Conservation (phyloP, 1,140 invertebrate species). For the Drosophila repletoides region DNA sequence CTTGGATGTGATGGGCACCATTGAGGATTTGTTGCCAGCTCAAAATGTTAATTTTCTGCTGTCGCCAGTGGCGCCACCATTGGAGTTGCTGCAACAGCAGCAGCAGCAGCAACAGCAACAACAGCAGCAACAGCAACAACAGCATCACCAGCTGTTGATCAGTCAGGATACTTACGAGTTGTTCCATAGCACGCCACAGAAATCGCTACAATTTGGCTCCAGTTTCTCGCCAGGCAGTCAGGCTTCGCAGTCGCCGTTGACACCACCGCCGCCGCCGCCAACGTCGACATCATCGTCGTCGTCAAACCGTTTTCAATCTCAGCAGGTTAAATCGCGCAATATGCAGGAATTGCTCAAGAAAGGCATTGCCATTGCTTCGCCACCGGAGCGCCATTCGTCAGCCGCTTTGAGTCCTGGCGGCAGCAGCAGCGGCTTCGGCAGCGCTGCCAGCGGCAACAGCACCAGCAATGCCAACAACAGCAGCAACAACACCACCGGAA, state of each 20-base stretch:
- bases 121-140: slow-evolving; percentile 57
- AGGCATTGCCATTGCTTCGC: slow-evolving; percentile 83
- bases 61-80: slow-evolving; percentile 65
- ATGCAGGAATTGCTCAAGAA: slow-evolving; percentile 84
- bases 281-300: too few species aligned
- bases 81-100: slow-evolving; percentile 82
- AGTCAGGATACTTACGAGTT: slow-evolving; percentile 82
- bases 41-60: slow-evolving; percentile 82
- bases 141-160: slow-evolving; percentile 55
- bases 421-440: slow-evolving; percentile 75
- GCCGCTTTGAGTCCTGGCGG: slow-evolving; percentile 81
- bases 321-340: slow-evolving; percentile 82
- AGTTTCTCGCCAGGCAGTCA: slow-evolving; percentile 84
- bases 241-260: slow-evolving; percentile 73
- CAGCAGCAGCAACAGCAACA: slow-evolving; percentile 60
- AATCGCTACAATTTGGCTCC: slow-evolving; percentile 62
- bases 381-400: slow-evolving; percentile 83
- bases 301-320: slow-evolving; percentile 85
- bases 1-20: slow-evolving; percentile 89
- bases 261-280: slow-evolving; percentile 83
- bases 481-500: slow-evolving; percentile 15
- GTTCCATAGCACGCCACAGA: slow-evolving; percentile 82
- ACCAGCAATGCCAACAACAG: too few species aligned
- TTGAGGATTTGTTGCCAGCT: slow-evolving; percentile 90
- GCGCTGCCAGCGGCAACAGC: slow-evolving; percentile 46